Percentiles rank a stretch among this genome's conserved stretches.
Conservation (phyloP, 1,140 invertebrate species). For the Odontomachus brunneus region DNA sequence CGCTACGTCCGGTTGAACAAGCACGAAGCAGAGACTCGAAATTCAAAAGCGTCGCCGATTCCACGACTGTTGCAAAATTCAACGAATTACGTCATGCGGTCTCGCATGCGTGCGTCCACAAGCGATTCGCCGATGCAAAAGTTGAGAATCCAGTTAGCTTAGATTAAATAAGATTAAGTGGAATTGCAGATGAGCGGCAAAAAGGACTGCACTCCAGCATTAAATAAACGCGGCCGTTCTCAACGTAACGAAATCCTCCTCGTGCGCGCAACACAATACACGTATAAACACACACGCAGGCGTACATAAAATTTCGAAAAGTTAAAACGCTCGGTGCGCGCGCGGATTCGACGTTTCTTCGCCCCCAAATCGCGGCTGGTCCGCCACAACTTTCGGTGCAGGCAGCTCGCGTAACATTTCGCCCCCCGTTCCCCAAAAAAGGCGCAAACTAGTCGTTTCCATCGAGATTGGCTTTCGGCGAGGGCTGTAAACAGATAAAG, state of each 20-base stretch:
- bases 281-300: neutral
- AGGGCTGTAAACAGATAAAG: slow-evolving; percentile 62
- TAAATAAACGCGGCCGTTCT: neutral
- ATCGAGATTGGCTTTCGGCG: slow-evolving; percentile 47
- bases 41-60: slow-evolving; percentile 44
- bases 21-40: slow-evolving; percentile 39
- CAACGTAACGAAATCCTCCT: too few species aligned
- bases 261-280: too few species aligned
- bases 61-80: slow-evolving; percentile 30
- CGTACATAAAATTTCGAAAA: neutral
- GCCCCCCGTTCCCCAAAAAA: neutral
- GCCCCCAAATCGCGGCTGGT: neutral
- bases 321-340: neutral
- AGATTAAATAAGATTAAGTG: neutral
- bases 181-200: neutral
- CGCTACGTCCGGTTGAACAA: slow-evolving; percentile 34
- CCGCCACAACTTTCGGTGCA: slow-evolving; percentile 13
- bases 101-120: slow-evolving; percentile 5
- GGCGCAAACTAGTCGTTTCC: slow-evolving; percentile 41
- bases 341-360: neutral
- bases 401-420: neutral
- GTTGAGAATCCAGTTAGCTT: neutral
- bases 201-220: neutral
- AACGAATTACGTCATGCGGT: slow-evolving; percentile 9
- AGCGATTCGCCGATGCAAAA: neutral